Conservation (phyloP, 2,797 vertebrate genomes). For the Discoglossus pictus region DNA sequence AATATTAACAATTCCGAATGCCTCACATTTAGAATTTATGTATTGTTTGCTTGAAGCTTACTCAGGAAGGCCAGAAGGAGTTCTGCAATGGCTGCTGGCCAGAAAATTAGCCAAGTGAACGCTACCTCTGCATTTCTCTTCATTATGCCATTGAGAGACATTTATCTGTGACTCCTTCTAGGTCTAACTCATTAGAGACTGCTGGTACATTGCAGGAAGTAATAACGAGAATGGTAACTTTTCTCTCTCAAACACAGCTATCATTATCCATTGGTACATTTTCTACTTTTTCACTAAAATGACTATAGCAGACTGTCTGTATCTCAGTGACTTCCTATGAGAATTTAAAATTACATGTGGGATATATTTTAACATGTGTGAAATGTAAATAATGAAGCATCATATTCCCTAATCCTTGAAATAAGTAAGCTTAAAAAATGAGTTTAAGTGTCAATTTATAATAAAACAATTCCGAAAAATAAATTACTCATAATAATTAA, state of each 20-base stretch:
- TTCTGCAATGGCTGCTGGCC: neutral
- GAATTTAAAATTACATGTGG: too few relatives aligned
- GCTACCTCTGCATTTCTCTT: neutral
- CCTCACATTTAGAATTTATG: too few relatives aligned
- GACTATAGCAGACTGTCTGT: neutral
- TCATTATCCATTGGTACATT: conserved; percentile 24
- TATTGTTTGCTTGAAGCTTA: too few relatives aligned
- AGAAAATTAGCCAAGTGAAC: conserved; percentile 25
- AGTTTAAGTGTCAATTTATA: too few relatives aligned
- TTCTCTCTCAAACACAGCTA: neutral
- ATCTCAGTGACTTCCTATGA: too few relatives aligned
- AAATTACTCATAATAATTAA: too few relatives aligned
- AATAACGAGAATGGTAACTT: conserved; percentile 34
- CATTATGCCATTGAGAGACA: conserved; percentile 32
- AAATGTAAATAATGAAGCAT: too few relatives aligned
- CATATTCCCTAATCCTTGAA: too few relatives aligned
- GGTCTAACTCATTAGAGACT: conserved; percentile 24
- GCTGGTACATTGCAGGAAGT: conserved; percentile 17
- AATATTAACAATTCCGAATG: too few relatives aligned
- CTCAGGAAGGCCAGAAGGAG: conserved; percentile 7
- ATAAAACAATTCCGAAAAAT: too few relatives aligned
- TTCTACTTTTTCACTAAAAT: conserved; percentile 15
- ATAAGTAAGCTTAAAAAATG: too few relatives aligned
- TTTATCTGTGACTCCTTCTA: neutral
- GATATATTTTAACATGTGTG: too few relatives aligned